phyloP scores from a whole-genome alignment of 2,888 invertebrate genomes.

The Tenthredo scrophulariae region DNA sequence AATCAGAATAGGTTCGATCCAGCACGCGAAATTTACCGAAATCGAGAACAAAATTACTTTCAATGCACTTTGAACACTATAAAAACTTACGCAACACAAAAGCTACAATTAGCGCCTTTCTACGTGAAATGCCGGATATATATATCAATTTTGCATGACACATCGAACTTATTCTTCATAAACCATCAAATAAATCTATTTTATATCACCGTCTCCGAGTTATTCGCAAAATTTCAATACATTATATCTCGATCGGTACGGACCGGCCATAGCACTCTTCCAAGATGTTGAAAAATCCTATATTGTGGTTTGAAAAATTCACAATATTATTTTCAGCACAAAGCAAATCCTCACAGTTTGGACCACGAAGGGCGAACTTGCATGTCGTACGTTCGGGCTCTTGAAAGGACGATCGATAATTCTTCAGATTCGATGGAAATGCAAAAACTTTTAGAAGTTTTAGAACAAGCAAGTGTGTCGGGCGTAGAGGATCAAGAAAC shows the following conservation, averaged over 20 bases:
- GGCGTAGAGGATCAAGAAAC: conserved; percentile 72
- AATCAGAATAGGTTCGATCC: no score
- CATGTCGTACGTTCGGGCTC: conserved; percentile 87
- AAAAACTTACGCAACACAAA: no score
- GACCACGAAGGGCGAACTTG: conserved; percentile 93
- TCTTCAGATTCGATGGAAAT: conserved; percentile 74
- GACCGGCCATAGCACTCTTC: not conserved
- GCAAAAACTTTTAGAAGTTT: conserved; percentile 73
- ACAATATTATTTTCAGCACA: conserved; percentile 85
- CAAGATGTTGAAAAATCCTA: not conserved
- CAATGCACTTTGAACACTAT: no score
- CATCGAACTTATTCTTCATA: not conserved
- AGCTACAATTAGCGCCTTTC: no score
- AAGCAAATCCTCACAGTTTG: conserved; percentile 94
- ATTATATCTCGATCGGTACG: not conserved
- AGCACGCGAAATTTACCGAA: no score
- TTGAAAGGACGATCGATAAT: conserved; percentile 73
- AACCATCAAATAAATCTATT: not conserved
- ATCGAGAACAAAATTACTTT: no score
- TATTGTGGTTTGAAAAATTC: conserved; percentile 22
- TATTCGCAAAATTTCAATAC: not conserved
- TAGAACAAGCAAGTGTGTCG: conserved; percentile 74
- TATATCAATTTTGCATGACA: not conserved
- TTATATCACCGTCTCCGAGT: not conserved
- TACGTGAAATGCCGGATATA: no score